phyloP scores from a whole-genome alignment of 1,140 invertebrate species.

The Pseudomyrmex flavicornis region DNA sequence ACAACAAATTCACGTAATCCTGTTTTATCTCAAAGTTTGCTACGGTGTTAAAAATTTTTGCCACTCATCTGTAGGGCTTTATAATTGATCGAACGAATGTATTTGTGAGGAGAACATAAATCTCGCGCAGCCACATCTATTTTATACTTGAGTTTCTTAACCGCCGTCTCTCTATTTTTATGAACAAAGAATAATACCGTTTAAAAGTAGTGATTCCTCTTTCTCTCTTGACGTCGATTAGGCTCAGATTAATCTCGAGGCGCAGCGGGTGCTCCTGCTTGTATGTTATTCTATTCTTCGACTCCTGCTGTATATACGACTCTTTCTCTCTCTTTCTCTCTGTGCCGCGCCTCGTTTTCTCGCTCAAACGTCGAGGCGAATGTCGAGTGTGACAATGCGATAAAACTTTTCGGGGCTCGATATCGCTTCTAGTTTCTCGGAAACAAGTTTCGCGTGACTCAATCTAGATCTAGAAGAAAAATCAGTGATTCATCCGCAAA shows the following conservation, averaged over 20 bases:
- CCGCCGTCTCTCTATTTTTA: not conserved
- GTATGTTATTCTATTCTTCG: constrained; percentile 65
- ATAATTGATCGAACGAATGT: too few species aligned
- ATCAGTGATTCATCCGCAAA: constrained; percentile 49
- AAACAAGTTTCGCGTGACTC: constrained; percentile 31
- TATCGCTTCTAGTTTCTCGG: not conserved
- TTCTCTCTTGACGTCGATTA: constrained; percentile 12
- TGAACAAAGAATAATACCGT: constrained; percentile 2
- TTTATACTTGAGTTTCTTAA: not conserved
- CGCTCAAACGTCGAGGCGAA: not conserved
- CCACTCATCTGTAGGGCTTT: too few species aligned
- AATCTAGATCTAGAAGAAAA: constrained; percentile 30
- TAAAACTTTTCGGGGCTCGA: not conserved
- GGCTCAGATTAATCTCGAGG: constrained; percentile 50
- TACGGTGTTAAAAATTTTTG: too few species aligned
- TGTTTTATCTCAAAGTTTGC: too few species aligned
- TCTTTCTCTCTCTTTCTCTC: too few species aligned
- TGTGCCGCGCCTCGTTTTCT: not conserved
- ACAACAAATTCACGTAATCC: not conserved
- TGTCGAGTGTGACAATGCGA: constrained; percentile 24
- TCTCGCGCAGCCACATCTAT: not conserved
- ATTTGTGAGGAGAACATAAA: too few species aligned
- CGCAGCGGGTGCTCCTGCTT: constrained; percentile 28
- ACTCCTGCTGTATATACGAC: constrained; percentile 6
- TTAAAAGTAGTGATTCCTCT: constrained; percentile 13